phyloP scores from a whole-genome alignment of 30 jellyfish, hydroid and myxozoan genomes.

The Rhopilema esculentum region DNA sequence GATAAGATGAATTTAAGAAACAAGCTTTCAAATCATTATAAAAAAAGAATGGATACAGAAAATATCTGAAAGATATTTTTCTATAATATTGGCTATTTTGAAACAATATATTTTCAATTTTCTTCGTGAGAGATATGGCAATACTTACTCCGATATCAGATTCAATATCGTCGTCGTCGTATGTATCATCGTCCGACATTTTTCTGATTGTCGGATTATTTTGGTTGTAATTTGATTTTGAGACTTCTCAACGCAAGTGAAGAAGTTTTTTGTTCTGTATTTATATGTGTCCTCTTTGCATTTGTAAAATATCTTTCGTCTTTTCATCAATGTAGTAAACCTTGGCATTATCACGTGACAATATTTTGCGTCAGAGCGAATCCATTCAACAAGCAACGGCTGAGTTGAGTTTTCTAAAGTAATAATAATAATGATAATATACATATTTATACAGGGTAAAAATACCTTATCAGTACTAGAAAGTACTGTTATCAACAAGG shows the following conservation, averaged over 20 bases:
- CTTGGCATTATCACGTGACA: not conserved
- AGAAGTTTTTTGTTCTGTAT: too few species aligned
- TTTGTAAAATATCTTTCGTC: not conserved
- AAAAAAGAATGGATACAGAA: too few species aligned
- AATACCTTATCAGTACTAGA: too few species aligned
- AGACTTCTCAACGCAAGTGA: not conserved
- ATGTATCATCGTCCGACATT: constrained; percentile 39
- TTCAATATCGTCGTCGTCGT: constrained; percentile 35
- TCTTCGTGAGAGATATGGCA: not conserved
- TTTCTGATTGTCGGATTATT: not conserved
- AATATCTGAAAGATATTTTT: not conserved
- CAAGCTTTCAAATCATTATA: too few species aligned
- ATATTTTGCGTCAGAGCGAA: not conserved
- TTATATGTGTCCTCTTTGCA: not conserved
- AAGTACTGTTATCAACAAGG: too few species aligned
- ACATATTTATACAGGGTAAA: not conserved
- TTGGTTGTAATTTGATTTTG: not conserved
- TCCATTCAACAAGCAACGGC: not conserved
- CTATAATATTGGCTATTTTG: not conserved
- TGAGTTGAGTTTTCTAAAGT: not conserved
- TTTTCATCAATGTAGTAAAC: not conserved
- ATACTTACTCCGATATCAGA: constrained; percentile 16
- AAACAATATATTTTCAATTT: not conserved
- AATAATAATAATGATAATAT: too few species aligned
- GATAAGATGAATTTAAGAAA: too few species aligned